Percentiles rank a stretch among this genome's conserved stretches.
Conservation (phyloP, 2,113 vertebrate species). For the Nothocercus nigrocapillus region DNA sequence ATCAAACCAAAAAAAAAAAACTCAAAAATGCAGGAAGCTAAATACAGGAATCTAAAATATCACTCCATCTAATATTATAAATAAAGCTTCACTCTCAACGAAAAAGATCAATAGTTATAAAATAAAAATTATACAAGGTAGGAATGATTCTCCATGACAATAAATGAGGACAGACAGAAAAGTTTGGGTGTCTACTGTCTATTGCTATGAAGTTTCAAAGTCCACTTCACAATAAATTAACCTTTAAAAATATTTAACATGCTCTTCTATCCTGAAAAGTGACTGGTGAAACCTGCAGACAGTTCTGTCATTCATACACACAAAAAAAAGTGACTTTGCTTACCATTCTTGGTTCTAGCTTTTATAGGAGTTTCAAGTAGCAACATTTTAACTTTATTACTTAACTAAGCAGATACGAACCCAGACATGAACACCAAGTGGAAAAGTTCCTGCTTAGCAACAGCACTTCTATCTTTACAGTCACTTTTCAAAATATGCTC, state of each 20-base stretch:
- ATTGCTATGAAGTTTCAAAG: not conserved
- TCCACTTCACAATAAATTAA: not conserved
- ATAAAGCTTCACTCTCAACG: not conserved
- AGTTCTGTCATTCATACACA: not conserved
- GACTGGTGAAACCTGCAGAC: not conserved
- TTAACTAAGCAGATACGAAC: not conserved
- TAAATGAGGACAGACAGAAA: not conserved
- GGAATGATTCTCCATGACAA: not conserved
- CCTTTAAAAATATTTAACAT: not conserved
- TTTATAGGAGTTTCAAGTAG: not conserved
- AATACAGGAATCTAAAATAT: not conserved
- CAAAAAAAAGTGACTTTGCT: not conserved
- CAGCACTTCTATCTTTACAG: not conserved
- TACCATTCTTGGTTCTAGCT: not conserved
- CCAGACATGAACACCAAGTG: not conserved
- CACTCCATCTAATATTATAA: not conserved
- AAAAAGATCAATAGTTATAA: not conserved
- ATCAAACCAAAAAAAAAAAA: not conserved
- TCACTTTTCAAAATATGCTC: not conserved
- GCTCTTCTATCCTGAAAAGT: not conserved
- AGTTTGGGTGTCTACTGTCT: not conserved
- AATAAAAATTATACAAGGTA: not conserved
- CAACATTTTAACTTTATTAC: not conserved
- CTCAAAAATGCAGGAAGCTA: not conserved
- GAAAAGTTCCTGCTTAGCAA: not conserved